Base-by-base conservation (phyloP, 2,888 invertebrate genomes). In the Spicauda simplicius region DNA sequence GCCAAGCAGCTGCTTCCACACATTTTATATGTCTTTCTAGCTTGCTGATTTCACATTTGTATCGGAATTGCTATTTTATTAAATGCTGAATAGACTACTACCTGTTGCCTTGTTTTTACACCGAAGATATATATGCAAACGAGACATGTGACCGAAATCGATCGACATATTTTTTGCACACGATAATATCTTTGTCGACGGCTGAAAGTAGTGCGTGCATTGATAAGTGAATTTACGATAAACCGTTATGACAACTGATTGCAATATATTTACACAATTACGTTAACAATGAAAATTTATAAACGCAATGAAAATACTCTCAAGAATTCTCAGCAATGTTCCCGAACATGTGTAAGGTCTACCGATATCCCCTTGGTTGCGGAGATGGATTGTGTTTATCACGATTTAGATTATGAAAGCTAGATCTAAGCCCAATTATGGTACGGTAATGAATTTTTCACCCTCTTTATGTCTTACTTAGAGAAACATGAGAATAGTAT, bases 1-100 rank as follows among this genome's bases (percentile, higher is more conserved):
- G 68, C 52, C 19, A 4, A 25, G 83, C 91, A 91, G 86, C 91
- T 91, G 85, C 85, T 79, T 76, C 75, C 78, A 65, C 69, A 75
- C 76, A 75, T 80, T 82, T 77, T 76, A 80, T 78, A 75, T 62
- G 64, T 68, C 64, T 71, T 66, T 68, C 70, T 69, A 71, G 69
- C 68, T 64, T 69, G 71, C 71, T 45, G 67, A 68, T 68, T 62
- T 74, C 73, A 86, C 84, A 81, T 83, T 84, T 85, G 81, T 85
- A 84, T 84, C 68, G 75, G 73, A 77, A 75, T 76, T 72, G 72
- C 67, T 70, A 71, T 74, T 69, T 69, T 69, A 69, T 70, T 70
- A 55, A 70, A 67, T 69, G 64, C 20, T 45, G 33, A 61, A 64
- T 65, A 52, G 55, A 33, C 25, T 56, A 67, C 67, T 61, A 67